Evolutionary conservation across 2,888 invertebrate species (phyloP).

Genomic region (Dolichopus griseipennis): DNA sequence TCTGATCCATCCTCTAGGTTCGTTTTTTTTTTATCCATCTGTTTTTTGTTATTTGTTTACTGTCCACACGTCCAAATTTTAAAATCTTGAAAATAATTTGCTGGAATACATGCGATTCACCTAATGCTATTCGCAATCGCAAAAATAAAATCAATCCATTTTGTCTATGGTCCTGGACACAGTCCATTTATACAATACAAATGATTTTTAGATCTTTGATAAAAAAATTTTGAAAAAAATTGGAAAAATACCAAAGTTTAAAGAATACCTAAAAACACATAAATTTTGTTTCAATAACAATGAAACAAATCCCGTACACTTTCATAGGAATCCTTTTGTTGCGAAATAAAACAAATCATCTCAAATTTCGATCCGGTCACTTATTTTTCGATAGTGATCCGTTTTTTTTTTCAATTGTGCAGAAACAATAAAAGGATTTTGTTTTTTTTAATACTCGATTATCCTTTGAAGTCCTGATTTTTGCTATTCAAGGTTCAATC

Average conservation of each 20-base stretch:
- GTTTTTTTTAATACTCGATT: no score
- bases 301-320: no score
- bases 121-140: no score
- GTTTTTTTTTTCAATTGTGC: background rate
- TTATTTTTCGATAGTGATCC: background rate
- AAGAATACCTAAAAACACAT: no score
- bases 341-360: background rate
- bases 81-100: background rate
- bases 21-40: background rate
- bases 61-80: background rate
- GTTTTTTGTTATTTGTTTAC: background rate
- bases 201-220: no score
- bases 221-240: no score
- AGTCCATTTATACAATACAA: no score
- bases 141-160: no score
- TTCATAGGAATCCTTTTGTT: background rate
- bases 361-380: constrained; percentile 4
- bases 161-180: background rate
- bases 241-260: no score
- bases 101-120: no score
- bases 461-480: no score
- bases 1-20: background rate
- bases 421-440: background rate
- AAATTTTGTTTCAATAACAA: no score
- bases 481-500: background rate